These are phyloP conservation scores for Cataglyphis cursor DNA, from an alignment of 2,888 invertebrate species.

Conservation along the genomic window DNA sequence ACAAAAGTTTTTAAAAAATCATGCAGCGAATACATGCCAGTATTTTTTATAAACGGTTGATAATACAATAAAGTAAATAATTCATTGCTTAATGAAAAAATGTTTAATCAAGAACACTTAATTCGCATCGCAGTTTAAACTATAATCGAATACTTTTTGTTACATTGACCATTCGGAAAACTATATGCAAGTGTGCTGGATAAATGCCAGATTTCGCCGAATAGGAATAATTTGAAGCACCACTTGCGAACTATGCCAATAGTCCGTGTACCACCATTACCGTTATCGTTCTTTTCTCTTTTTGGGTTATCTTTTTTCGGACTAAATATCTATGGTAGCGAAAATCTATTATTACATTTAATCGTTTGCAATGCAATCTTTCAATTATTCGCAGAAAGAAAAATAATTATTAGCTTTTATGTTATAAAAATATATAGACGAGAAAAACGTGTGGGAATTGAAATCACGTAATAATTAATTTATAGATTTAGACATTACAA, in stretches of 20 bases:
- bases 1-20: slow-evolving; percentile 69
- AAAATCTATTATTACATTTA: slow-evolving; percentile 59
- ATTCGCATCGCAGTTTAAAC: slow-evolving; percentile 15
- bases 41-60: slow-evolving; percentile 24
- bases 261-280: slow-evolving; percentile 73
- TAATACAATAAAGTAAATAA: slow-evolving; percentile 33
- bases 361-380: slow-evolving; percentile 47
- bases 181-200: slow-evolving; percentile 55
- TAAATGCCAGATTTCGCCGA: slow-evolving; percentile 64
- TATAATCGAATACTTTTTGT: slow-evolving; percentile 27
- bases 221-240: slow-evolving; percentile 73
- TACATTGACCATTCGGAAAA: slow-evolving; percentile 29
- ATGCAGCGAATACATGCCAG: not conserved
- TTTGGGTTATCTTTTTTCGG: slow-evolving; percentile 59
- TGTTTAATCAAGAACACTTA: slow-evolving; percentile 20
- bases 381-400: not conserved
- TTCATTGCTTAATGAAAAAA: not conserved
- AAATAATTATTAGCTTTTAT: not conserved
- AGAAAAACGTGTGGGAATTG: not conserved
- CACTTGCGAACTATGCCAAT: slow-evolving; percentile 76
- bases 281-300: slow-evolving; percentile 71
- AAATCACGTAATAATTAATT: slow-evolving; percentile 13
- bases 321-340: slow-evolving; percentile 45
- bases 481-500: slow-evolving; percentile 28
- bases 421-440: not conserved